phyloP scores from a whole-genome alignment of 2,113 vertebrate species.

The Riparia riparia region DNA sequence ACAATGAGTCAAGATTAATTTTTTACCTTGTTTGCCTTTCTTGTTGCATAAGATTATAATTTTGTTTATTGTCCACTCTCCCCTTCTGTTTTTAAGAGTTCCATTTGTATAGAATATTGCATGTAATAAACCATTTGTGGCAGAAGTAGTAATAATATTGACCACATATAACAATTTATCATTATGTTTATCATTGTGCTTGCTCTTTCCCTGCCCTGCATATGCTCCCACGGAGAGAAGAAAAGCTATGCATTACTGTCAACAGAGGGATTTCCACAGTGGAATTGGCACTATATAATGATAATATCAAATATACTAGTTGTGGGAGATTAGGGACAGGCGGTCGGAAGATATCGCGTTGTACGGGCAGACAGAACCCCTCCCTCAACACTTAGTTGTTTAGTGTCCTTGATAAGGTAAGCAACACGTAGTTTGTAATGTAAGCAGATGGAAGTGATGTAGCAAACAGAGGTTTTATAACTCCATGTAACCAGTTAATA shows the following conservation, averaged over 20 bases:
- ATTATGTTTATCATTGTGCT: background rate
- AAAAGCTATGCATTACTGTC: background rate
- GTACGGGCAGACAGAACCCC: too few species aligned
- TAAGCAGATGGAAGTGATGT: too few species aligned
- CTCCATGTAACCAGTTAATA: too few species aligned
- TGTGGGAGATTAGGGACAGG: too few species aligned
- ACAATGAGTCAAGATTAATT: background rate
- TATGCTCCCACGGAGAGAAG: background rate
- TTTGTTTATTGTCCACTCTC: background rate
- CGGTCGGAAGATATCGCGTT: too few species aligned
- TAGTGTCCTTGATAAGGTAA: too few species aligned
- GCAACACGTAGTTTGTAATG: too few species aligned
- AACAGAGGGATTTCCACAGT: background rate
- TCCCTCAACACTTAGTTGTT: too few species aligned
- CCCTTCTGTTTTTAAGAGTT: background rate
- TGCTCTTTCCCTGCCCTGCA: background rate
- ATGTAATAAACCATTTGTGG: background rate
- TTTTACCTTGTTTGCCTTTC: background rate
- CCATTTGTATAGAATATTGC: background rate
- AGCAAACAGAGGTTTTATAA: too few species aligned
- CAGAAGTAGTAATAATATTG: slow-evolving; percentile 19
- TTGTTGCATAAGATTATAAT: background rate
- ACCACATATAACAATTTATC: background rate
- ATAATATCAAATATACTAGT: too few species aligned
- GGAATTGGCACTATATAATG: background rate